Base-by-base conservation (phyloP, 2,113 vertebrate species). In the Garra rufa region DNA sequence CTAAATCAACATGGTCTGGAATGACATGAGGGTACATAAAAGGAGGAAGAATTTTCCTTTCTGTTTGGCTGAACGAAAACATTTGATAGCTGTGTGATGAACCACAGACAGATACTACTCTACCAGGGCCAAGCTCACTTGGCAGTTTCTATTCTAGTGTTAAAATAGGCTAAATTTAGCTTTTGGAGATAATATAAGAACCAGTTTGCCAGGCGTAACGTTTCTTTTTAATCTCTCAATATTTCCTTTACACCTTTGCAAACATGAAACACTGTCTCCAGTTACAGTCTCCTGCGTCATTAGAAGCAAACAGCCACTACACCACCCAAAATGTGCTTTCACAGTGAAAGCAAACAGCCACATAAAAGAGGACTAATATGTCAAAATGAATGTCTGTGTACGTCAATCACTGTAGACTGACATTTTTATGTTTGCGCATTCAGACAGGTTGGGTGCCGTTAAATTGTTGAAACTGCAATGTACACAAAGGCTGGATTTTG, bases 271-370 rank as follows among this genome's bases (percentile, higher is more conserved):
- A 6, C 38, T 4, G 61, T 80, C 61, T 80, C 43, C 43, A 67
- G 24, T 80, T 80, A 80, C 77, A 48, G 15, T 14, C 43, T 44
- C n/a, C 5, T 80, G 26, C 26, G 41, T 80, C 59, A 80, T 50
- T 7, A 14, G 5, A 65, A 28, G 61, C 43, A 34, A 19, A 80
- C 7, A 67, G 8, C 9, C 59, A 46, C 7, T 65, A 17, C 59
- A 65, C 78, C 59, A 50, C 21, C 46, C 44, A 57, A 1, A 34
- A 77, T 38, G 48, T 14, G 75, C 73, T 50, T 75, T 75, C 15
- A 48, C 15, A 55, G 21, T 41, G 21, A 81, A 55, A 65, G 38
- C n/a, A 30, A 50, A 10, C 65, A 82, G 10, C 19, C 26, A 67
- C 79, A 70, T 52, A 41, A 19, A 13, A 44, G 11, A 41, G 1